phyloP scores from a whole-genome alignment of 2,113 vertebrate genomes.

The Phycodurus eques region DNA sequence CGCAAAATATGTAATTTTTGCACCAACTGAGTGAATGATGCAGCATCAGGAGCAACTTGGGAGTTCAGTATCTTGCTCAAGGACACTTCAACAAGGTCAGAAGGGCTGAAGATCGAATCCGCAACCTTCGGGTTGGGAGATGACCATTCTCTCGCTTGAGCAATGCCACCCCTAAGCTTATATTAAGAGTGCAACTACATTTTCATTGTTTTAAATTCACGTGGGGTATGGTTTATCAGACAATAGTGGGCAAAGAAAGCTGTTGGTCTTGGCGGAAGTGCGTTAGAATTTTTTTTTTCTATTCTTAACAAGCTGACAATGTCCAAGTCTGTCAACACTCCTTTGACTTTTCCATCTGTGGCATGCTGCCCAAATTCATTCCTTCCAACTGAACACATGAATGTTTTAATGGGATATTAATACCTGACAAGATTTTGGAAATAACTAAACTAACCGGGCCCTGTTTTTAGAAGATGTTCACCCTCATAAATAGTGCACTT shows the following conservation, averaged over 20 bases:
- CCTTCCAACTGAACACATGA: constrained; percentile 6
- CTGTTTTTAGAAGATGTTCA: neutral
- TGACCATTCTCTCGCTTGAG: no score
- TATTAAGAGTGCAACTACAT: neutral
- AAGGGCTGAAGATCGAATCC: no score
- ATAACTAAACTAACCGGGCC: neutral
- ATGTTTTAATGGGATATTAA: constrained; percentile 8
- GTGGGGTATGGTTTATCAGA: neutral
- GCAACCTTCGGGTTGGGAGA: no score
- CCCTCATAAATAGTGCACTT: constrained; percentile 2
- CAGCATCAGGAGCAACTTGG: no score
- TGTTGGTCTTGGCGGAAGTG: neutral
- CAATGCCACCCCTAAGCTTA: neutral
- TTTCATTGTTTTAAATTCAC: neutral
- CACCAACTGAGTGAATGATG: no score
- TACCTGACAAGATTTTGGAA: constrained; percentile 7
- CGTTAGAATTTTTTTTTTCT: neutral
- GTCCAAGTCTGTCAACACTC: constrained; percentile 3
- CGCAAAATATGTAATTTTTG: no score
- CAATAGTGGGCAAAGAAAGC: neutral
- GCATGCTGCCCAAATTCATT: neutral
- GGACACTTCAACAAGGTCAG: no score
- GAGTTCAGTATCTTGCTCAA: no score
- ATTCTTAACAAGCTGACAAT: constrained; percentile 8
- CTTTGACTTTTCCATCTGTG: constrained; percentile 13